These are phyloP conservation scores for Enchytraeus crypticus DNA, from an alignment of 2,888 invertebrate genomes.

Conservation along the genomic window DNA sequence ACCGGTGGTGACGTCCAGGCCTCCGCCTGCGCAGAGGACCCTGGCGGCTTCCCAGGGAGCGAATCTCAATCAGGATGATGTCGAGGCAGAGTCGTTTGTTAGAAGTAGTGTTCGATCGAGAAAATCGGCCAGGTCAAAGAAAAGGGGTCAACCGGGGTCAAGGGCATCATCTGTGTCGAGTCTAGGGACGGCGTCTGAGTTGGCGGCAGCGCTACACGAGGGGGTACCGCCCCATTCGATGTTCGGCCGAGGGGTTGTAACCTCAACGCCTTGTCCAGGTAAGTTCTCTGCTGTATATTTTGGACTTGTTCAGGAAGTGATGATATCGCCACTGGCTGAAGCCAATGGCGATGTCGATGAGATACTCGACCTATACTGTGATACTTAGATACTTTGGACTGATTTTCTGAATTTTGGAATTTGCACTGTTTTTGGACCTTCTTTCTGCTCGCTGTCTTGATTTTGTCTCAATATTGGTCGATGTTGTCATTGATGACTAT, in stretches of 20 bases:
- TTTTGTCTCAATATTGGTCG: too few relatives aligned
- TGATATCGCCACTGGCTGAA: too few relatives aligned
- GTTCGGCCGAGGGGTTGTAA: background rate
- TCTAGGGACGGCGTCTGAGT: background rate
- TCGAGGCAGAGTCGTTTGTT: background rate
- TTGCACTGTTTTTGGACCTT: too few relatives aligned
- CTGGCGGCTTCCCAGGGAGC: background rate
- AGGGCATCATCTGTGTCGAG: background rate
- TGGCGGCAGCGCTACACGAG: background rate
- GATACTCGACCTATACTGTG: too few relatives aligned
- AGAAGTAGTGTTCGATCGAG: background rate
- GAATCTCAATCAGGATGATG: background rate
- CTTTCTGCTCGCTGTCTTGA: too few relatives aligned
- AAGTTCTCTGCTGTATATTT: too few relatives aligned
- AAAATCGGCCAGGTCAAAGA: background rate
- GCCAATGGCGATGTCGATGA: too few relatives aligned
- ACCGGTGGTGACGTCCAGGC: background rate
- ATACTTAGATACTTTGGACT: too few relatives aligned
- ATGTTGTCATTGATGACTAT: too few relatives aligned
- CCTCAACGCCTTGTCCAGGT: background rate
- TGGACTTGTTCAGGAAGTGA: too few relatives aligned
- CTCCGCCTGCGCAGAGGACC: background rate
- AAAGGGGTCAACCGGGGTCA: background rate
- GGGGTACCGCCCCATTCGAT: background rate
- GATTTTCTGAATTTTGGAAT: too few relatives aligned